Base-by-base conservation (phyloP, 2,888 invertebrate species). In the Alcis repandata region DNA sequence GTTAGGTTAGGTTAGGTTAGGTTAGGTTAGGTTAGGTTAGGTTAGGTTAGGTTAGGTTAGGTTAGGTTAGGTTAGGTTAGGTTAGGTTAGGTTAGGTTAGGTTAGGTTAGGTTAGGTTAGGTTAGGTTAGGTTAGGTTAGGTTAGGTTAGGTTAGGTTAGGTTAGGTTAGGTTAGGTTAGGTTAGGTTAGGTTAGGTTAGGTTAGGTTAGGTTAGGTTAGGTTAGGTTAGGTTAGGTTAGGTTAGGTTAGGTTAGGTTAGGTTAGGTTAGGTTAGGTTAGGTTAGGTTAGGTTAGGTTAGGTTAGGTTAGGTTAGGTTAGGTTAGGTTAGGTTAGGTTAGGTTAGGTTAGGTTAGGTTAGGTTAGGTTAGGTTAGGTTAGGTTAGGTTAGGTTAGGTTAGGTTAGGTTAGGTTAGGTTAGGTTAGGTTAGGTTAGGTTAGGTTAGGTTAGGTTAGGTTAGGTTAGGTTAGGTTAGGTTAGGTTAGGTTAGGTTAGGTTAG, bases 251-350 rank as follows among this genome's bases (percentile, higher is more conserved):
- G 43, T 43, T 43, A 43, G 43, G 43, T 43, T 43, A 43, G 43
- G 43, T 43, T 43, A 43, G 43, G 43, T 43, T 43, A 43, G 43
- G 43, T 43, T 43, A 43, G 43, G 43, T 43, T 40, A n/a, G n/a
- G 40, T 40, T 43, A 43, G 43, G 43, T 43, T 43, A 43, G 43
- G 43, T 43, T 43, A 43, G 43, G 43, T 43, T 43, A 43, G 43
- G 43, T 40, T 15, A 10, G 40, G 40, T 41, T 43, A 19, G 19
- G 43, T 43, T 43, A 43, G 48, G 46, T 62, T 52, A 52, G 54
- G 53, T 54, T 52, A 43, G 51, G 51, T 60, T 60, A 51, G 56
- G 57, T 56, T 45, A 45, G 46, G 48, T 67, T 67, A 63, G 41
- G 41, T 43, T 43, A 43, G 41, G 41, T 43, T 43, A 43, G 40